Evolutionary conservation across 2,113 vertebrate genomes (phyloP).

Genomic region (Mormyrus lacerda): DNA sequence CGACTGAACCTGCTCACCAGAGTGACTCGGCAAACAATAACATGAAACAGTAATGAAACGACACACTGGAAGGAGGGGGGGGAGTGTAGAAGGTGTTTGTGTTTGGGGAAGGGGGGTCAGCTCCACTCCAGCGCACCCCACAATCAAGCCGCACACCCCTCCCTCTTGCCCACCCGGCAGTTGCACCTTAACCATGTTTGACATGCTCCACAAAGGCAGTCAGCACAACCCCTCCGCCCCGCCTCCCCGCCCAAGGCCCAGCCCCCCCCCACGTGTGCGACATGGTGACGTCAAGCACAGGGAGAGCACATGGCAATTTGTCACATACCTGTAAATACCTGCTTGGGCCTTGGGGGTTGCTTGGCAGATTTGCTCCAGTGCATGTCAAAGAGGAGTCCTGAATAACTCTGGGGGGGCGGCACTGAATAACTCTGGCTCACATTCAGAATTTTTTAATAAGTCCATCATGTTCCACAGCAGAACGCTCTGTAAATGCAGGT

Average conservation of each 20-base stretch:
- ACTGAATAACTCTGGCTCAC: not conserved
- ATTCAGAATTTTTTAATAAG: not conserved
- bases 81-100: constrained; percentile 7
- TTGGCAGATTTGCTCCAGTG: constrained; percentile 41
- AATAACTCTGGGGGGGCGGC: rapidly evolving
- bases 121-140: constrained; percentile 33
- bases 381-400: constrained; percentile 24
- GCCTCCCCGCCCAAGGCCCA: constrained; percentile 83
- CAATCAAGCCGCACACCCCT: constrained; percentile 50
- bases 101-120: not conserved
- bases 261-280: constrained; percentile 70
- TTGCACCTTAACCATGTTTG: constrained; percentile 88
- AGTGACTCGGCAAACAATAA: constrained; percentile 46
- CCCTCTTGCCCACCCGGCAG: constrained; percentile 59
- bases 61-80: constrained; percentile 35
- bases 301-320: constrained; percentile 75
- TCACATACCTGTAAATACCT: constrained; percentile 69
- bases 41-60: constrained; percentile 43
- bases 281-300: constrained; percentile 57
- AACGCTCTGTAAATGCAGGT: not conserved
- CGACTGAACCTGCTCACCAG: constrained; percentile 57
- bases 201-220: constrained; percentile 85
- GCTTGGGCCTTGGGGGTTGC: constrained; percentile 59
- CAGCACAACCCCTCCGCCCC: constrained; percentile 46
- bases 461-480: not conserved